Base-by-base conservation (phyloP, 2,113 vertebrate species). In the Martes martes region DNA sequence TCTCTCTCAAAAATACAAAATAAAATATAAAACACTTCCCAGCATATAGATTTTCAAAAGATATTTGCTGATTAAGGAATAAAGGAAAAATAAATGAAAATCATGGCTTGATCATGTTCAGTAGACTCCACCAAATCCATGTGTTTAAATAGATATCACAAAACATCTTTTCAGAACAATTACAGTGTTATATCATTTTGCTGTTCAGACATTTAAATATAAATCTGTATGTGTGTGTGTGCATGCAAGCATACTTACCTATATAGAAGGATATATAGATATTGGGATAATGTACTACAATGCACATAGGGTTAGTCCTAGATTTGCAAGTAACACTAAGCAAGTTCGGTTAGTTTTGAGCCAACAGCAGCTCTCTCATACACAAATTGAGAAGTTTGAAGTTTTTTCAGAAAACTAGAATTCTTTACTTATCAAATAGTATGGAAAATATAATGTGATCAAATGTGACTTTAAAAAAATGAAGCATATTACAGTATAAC, bases 361-460 rank as follows among this genome's bases (percentile, higher is more conserved):
- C 11, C 23, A 84, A 55, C 16, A 71, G 71, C 63, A 95, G 36
- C 31, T 95, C 61, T 42, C 33, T 95, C 23, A 95, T 33, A 92
- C 11, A 83, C 50, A 90, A 79, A 97, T 3, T 79, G 28, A 80
- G 52, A 84, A 94, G 36, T 82, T 91, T 45, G 81, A 94, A 57
- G 45, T 55, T 69, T 85, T 59, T 92, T 89, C 11, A 59, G 39
- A 97, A 95, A 95, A n/a, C 9, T 83, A 9, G 67, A 18, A 82
- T 79, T 83, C 36, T 93, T 73, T n/a, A 91, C 14, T 83, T 89
- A 79, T n/a, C 33, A 96, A 84, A 82, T 82, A 87, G 18, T 79
- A 89, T 74, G 6, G 33, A 16, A 94, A 96, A 65, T 52, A 74
- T 13, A 79, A 59, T 31, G 36, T 50, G 50, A 91, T 92, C 52